Conservation (phyloP, 2,113 vertebrate species). For the Pollachius pollachius region DNA sequence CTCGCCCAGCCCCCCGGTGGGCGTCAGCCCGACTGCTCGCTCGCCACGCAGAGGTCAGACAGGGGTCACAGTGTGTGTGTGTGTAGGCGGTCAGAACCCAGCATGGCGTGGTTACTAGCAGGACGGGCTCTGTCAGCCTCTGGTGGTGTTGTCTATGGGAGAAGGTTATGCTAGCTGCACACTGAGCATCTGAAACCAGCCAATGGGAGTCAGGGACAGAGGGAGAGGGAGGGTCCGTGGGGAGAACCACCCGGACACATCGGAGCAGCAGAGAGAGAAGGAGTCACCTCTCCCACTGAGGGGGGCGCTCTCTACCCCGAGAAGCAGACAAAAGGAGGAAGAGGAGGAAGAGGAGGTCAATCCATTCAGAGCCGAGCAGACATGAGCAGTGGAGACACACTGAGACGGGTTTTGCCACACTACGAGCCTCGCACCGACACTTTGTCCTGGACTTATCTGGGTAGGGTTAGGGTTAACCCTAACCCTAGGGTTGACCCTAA, state of each 20-base stretch:
- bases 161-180: background rate
- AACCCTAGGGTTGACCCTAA: too few species aligned
- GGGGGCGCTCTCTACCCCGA: conserved; percentile 37
- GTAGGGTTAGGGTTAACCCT: too few species aligned
- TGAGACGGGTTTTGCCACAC: too few species aligned
- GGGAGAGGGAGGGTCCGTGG: conserved; percentile 26
- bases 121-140: conserved; percentile 10
- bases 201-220: conserved; percentile 9
- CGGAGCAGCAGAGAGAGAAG: conserved; percentile 14
- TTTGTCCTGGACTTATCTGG: too few species aligned
- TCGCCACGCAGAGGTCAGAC: conserved; percentile 38
- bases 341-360: too few species aligned
- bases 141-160: conserved; percentile 1
- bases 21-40: conserved; percentile 49
- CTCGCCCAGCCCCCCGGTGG: conserved; percentile 45
- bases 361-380: too few species aligned
- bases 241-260: conserved; percentile 13
- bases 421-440: too few species aligned
- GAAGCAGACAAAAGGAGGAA: conserved; percentile 24
- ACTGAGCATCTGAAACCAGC: background rate
- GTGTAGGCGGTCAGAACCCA: conserved; percentile 47
- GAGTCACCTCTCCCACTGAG: conserved; percentile 11
- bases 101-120: conserved; percentile 48
- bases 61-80: conserved; percentile 53
- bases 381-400: background rate